These are phyloP conservation scores for Hipparchia semele DNA, from an alignment of 2,888 invertebrate genomes.

Conservation along the genomic window DNA sequence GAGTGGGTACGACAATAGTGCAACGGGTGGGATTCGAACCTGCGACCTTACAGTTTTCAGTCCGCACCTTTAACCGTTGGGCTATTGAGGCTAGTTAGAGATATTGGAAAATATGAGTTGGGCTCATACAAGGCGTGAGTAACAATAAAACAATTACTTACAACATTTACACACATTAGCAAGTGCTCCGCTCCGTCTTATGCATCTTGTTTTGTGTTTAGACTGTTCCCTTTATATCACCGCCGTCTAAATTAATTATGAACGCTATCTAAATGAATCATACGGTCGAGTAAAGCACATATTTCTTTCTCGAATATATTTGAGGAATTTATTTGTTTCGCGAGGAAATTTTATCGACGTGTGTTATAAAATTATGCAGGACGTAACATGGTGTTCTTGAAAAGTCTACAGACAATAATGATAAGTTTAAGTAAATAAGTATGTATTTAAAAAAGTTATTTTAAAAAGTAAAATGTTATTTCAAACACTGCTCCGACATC, in stretches of 20 bases:
- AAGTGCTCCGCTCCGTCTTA: constrained; percentile 36
- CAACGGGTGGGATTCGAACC: no score
- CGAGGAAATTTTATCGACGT: not conserved
- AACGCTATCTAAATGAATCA: constrained; percentile 39
- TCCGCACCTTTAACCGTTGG: no score
- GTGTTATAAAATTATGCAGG: not conserved
- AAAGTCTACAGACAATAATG: no score
- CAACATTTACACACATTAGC: constrained; percentile 36
- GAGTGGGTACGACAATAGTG: no score
- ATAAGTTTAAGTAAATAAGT: no score
- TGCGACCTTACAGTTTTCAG: no score
- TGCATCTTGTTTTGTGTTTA: constrained; percentile 39
- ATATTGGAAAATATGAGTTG: no score
- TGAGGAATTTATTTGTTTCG: not conserved
- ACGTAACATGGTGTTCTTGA: no score
- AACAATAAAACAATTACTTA: constrained; percentile 29
- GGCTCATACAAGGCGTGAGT: constrained; percentile 11
- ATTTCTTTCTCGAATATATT: constrained; percentile 27
- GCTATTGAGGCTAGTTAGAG: no score
- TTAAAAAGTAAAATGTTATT: no score
- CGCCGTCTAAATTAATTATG: constrained; percentile 43
- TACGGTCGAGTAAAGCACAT: constrained; percentile 25
- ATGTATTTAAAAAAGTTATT: no score
- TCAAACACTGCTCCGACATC: no score
- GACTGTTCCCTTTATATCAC: constrained; percentile 40